phyloP scores from a whole-genome alignment of 2,888 invertebrate species.

The Nephrotoma guestfalica region DNA sequence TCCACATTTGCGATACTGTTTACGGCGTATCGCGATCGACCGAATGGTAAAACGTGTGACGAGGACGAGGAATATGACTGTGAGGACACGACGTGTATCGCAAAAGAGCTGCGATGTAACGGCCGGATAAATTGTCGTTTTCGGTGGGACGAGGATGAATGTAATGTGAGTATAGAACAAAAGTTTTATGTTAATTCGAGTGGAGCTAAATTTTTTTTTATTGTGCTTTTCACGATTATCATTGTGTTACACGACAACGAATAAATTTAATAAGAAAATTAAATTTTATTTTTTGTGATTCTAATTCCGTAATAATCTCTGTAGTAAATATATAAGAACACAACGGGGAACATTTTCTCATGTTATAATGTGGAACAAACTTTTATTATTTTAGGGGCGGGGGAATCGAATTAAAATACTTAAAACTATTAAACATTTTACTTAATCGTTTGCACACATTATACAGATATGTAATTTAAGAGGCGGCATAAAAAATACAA shows the following conservation, averaged over 20 bases:
- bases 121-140: conserved; percentile 63
- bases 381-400: background rate
- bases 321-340: background rate
- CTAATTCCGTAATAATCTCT: background rate
- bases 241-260: background rate
- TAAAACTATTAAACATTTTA: background rate
- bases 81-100: conserved; percentile 78
- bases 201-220: conserved; percentile 20
- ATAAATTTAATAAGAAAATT: background rate
- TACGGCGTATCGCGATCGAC: conserved; percentile 56
- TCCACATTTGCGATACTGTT: conserved; percentile 56
- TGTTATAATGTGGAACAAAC: background rate
- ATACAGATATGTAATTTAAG: background rate
- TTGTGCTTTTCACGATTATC: background rate
- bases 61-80: conserved; percentile 62
- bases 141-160: conserved; percentile 55
- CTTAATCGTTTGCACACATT: background rate
- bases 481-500: background rate
- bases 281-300: background rate
- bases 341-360: background rate
- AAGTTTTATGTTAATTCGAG: conserved; percentile 20
- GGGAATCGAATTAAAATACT: background rate
- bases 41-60: conserved; percentile 25
- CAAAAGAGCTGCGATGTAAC: conserved; percentile 53
- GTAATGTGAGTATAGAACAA: background rate